These are phyloP conservation scores for Melanotaenia duboulayi DNA, from an alignment of 2,113 vertebrate genomes.

Conservation along the genomic window DNA sequence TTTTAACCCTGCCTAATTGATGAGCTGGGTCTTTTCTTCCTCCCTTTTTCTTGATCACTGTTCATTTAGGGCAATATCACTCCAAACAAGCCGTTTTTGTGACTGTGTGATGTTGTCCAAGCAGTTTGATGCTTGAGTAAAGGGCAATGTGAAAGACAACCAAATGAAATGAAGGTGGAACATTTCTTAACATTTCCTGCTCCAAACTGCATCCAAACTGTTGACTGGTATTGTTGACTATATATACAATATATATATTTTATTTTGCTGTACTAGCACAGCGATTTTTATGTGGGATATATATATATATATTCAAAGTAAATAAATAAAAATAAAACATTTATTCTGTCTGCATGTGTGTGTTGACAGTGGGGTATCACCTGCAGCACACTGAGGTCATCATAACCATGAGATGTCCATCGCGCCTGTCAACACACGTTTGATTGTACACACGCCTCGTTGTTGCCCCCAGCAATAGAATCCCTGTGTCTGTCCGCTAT, in stretches of 20 bases:
- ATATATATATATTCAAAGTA: neutral
- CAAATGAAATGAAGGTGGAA: no score
- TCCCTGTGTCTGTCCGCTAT: slow-evolving; percentile 57
- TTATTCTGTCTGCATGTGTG: slow-evolving; percentile 10
- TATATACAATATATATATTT: neutral
- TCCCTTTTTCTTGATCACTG: no score
- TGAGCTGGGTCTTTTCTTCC: no score
- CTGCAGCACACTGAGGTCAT: slow-evolving; percentile 70
- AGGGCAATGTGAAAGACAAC: no score
- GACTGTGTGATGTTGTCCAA: no score
- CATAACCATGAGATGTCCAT: slow-evolving; percentile 75
- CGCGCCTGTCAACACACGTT: slow-evolving; percentile 74
- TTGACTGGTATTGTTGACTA: no score
- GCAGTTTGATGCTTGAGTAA: no score
- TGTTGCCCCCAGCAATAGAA: slow-evolving; percentile 61
- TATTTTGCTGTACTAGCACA: neutral
- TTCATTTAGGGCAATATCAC: no score
- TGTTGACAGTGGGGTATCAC: slow-evolving; percentile 39
- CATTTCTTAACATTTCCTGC: no score
- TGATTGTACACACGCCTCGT: slow-evolving; percentile 75
- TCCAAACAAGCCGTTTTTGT: no score
- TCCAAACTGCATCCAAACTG: no score
- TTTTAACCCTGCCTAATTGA: no score
- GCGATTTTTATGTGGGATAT: neutral
- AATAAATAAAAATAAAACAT: neutral